Conservation (phyloP, 1,140 invertebrate genomes). For the Steinernema feltiae region DNA sequence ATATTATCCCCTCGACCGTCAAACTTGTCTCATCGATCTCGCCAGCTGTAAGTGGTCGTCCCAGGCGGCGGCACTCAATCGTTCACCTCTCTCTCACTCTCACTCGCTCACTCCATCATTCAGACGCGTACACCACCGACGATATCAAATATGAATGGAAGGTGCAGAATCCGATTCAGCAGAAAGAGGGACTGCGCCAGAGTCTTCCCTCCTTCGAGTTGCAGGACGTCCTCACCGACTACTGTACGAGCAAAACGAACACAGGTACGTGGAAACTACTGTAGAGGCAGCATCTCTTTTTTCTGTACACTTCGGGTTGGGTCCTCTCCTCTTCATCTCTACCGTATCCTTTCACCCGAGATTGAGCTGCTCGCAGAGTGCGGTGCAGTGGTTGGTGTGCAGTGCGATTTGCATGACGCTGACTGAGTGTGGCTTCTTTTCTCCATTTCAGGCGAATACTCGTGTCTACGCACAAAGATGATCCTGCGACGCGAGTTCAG, state of each 20-base stretch:
- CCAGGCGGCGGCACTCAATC: background rate
- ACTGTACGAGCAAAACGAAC: slow-evolving; percentile 3
- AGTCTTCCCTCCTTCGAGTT: slow-evolving; percentile 7
- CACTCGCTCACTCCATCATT: too few relatives aligned
- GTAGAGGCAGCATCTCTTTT: too few relatives aligned
- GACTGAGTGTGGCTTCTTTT: too few relatives aligned
- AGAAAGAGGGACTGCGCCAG: background rate
- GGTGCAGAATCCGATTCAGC: slow-evolving; percentile 62
- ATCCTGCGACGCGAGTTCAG: slow-evolving; percentile 93
- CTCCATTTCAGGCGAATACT: slow-evolving; percentile 23
- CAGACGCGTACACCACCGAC: slow-evolving; percentile 88
- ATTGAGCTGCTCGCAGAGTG: background rate
- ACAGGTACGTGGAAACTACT: too few relatives aligned
- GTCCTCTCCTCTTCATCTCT: background rate
- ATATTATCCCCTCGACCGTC: slow-evolving; percentile 84
- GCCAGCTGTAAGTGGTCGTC: slow-evolving; percentile 70
- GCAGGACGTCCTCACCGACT: slow-evolving; percentile 2
- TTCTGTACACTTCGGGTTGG: too few relatives aligned
- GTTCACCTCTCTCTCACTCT: background rate
- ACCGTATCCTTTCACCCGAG: background rate
- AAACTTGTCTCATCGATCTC: slow-evolving; percentile 84
- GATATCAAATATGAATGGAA: slow-evolving; percentile 90
- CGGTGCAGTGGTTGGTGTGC: background rate
- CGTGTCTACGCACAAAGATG: slow-evolving; percentile 82
- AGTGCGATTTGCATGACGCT: too few relatives aligned